phyloP scores from a whole-genome alignment of 2,888 invertebrate species.

The Agrotis segetum region DNA sequence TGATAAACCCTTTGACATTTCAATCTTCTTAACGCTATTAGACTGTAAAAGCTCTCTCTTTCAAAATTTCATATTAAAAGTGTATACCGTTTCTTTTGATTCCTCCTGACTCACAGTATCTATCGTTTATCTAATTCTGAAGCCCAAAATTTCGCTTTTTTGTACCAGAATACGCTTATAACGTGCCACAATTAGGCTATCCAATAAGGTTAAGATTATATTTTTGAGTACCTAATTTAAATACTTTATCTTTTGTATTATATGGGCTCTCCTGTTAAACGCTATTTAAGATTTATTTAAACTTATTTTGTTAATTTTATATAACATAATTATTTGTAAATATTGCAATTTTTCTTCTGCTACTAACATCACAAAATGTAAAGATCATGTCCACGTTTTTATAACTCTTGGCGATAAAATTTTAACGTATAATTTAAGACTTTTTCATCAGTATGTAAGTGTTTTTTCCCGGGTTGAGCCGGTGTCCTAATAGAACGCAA shows the following conservation, averaged over 20 bases:
- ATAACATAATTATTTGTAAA: constrained; percentile 52
- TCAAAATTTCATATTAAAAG: no score
- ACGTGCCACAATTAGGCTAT: constrained; percentile 65
- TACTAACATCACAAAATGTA: constrained; percentile 60
- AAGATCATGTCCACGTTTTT: constrained; percentile 43
- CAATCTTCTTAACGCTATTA: no score
- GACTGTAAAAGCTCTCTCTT: no score
- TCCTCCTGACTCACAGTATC: neutral
- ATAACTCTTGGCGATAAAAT: constrained; percentile 41
- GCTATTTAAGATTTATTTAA: constrained; percentile 57
- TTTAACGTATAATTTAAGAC: constrained; percentile 47
- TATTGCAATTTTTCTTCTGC: constrained; percentile 56
- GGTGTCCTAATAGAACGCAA: constrained; percentile 7
- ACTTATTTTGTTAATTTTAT: constrained; percentile 60
- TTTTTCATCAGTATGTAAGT: constrained; percentile 21
- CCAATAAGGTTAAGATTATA: constrained; percentile 52
- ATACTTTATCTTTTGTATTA: constrained; percentile 57
- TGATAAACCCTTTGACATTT: no score
- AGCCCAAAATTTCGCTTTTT: constrained; percentile 39
- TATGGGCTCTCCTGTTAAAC: constrained; percentile 55
- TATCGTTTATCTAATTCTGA: neutral
- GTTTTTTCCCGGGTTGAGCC: neutral
- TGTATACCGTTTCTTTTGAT: no score
- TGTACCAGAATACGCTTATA: constrained; percentile 63
- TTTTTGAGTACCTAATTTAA: constrained; percentile 61